Percentiles rank a stretch among this genome's conserved stretches.
Conservation (phyloP, 2,113 vertebrate genomes). For the Ciconia maguari region DNA sequence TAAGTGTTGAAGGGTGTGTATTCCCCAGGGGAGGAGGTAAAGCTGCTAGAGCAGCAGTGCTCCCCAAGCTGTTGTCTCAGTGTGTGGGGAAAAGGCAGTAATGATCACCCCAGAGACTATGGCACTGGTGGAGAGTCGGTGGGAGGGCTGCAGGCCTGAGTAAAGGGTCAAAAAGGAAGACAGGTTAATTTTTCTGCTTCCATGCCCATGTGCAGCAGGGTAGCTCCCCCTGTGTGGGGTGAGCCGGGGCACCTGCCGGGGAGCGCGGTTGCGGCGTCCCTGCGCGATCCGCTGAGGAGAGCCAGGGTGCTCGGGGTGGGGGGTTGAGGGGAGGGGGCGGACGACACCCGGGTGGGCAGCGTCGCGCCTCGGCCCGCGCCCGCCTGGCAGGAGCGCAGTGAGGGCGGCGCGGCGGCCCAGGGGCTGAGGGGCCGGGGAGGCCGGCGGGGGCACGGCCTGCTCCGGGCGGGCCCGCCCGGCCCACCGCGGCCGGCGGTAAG, state of each 20-base stretch:
- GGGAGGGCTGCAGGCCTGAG: background rate
- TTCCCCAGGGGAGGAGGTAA: background rate
- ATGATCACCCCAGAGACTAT: fast-evolving
- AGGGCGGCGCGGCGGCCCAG: background rate
- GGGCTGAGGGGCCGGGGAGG: background rate
- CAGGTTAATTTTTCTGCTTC: background rate
- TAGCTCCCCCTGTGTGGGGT: background rate
- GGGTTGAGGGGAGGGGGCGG: background rate
- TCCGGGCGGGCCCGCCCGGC: background rate
- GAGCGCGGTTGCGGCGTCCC: background rate
- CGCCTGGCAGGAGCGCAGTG: background rate
- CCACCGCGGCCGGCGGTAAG: background rate
- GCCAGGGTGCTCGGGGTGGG: background rate
- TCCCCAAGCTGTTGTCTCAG: background rate
- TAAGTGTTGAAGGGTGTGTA: background rate
- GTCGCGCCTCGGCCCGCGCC: too few relatives aligned
- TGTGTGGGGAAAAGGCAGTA: background rate
- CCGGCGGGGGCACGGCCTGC: background rate
- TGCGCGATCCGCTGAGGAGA: background rate
- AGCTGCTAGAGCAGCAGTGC: background rate
- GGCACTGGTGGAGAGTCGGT: fast-evolving
- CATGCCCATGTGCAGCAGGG: too few relatives aligned
- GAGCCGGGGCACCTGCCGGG: background rate
- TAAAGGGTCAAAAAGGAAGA: background rate
- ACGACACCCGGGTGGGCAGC: background rate